Evolutionary conservation across 2,113 vertebrate species (phyloP), one percentile per base, ranked within the genome.

Genomic region (Spheniscus mendiculus): DNA sequence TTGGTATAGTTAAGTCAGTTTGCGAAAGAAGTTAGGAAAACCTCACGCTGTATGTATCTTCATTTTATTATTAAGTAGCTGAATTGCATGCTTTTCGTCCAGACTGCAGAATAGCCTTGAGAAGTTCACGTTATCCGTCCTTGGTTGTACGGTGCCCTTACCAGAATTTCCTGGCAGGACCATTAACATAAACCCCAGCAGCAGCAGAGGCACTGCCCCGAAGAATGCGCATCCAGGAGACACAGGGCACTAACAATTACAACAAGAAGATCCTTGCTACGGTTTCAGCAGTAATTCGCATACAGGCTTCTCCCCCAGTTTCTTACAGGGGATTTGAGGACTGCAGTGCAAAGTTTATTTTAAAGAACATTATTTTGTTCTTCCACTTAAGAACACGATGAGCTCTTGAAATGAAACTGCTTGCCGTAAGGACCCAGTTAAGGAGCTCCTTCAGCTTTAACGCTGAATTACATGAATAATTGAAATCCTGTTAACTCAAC

Each of bases 381-480:
- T 92, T 76, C 93, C 76, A 94, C 93, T 96, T 97, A 91, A 94
- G 55, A 49, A 89, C 42, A 96, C 94, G 94, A 97, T 71, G 80
- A 91, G 59, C 86, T 96, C 96, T 97, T 96, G 95, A 95, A 94
- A 93, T 67, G 76, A 95, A 83, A 55, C 93, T 73, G 90, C 71
- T 85, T 94, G 87, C 83, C 55, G 58, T n/a, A 94, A 96, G 91
- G 90, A 78, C 53, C n/a, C 61, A 52, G 93, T 62, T 44, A 97
- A 97, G 93, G 76, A 92, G 90, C 79, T 96, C 79, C 89, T 98
- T 96, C 95, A 97, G 81, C 77, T 93, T 95, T 87, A 84, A 89
- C 4, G 6, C 16, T 72, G 72, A 97, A 95, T 97, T 95, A 96
- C 16, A 93, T 36, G 87, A 96, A 95, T 91, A 93, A 95, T 5